phyloP scores from a whole-genome alignment of 2,113 vertebrate species.

The Ictidomys tridecemlineatus region DNA sequence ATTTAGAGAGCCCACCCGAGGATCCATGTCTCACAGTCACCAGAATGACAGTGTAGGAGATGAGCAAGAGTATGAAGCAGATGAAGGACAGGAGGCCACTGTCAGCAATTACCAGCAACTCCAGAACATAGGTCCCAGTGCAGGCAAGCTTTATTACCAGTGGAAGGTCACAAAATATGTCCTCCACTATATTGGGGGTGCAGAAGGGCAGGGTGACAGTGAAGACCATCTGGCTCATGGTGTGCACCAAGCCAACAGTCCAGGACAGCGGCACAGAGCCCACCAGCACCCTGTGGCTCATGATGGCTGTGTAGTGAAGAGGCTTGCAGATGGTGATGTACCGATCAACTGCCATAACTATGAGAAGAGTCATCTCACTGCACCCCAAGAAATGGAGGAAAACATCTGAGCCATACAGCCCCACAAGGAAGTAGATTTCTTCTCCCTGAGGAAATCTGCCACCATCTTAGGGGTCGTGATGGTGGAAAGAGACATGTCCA shows the following conservation, averaged over 20 bases:
- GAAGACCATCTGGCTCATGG: constrained; percentile 57
- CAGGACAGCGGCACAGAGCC: too few relatives aligned
- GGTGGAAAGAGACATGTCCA: not conserved
- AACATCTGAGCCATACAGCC: too few relatives aligned
- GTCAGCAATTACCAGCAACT: constrained; percentile 68
- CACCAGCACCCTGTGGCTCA: too few relatives aligned
- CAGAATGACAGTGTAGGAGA: constrained; percentile 74
- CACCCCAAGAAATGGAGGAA: too few relatives aligned
- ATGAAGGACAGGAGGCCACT: constrained; percentile 61
- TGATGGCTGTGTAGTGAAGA: too few relatives aligned
- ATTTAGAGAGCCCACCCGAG: constrained; percentile 53
- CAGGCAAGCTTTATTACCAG: constrained; percentile 70
- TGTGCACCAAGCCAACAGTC: too few relatives aligned
- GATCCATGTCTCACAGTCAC: constrained; percentile 5
- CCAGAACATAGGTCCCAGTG: constrained; percentile 42
- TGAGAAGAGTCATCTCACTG: too few relatives aligned
- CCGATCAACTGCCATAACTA: too few relatives aligned
- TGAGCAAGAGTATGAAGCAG: constrained; percentile 57
- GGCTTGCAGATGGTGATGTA: too few relatives aligned
- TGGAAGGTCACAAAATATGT: constrained; percentile 76
- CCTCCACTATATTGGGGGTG: constrained; percentile 69
- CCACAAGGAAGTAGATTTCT: too few relatives aligned
- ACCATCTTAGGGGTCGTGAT: constrained; percentile 55
- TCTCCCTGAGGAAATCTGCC: too few relatives aligned
- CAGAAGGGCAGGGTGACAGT: constrained; percentile 70